Percentiles rank a stretch among this genome's conserved stretches.
phyloP scores from a whole-genome alignment of 64 coral and sea anemone genomes.

The Anthopleura sola region DNA sequence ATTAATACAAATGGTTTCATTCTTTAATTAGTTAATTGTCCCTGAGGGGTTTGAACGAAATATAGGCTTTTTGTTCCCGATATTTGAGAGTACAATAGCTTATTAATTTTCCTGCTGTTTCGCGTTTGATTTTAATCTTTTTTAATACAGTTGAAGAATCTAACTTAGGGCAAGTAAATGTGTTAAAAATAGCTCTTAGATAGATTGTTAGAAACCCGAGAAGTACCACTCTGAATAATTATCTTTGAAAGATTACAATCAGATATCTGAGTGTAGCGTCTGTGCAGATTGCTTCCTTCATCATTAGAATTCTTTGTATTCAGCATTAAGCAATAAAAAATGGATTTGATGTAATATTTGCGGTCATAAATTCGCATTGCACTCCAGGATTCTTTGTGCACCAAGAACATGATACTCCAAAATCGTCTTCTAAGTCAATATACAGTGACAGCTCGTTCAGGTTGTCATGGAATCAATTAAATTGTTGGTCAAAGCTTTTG shows the following conservation, averaged over 20 bases:
- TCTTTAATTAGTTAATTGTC: slow-evolving; percentile 4
- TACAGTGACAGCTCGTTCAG: neutral
- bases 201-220: neutral
- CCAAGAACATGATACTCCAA: neutral
- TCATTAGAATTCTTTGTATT: neutral
- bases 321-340: neutral
- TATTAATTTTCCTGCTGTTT: neutral
- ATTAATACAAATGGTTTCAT: neutral
- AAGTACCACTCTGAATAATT: neutral
- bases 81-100: neutral
- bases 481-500: slow-evolving; percentile 7
- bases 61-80: neutral
- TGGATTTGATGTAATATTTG: neutral
- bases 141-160: neutral
- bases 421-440: neutral
- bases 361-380: neutral
- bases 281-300: neutral
- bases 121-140: neutral
- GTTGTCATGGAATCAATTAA: slow-evolving; percentile 33
- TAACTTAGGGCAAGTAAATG: neutral
- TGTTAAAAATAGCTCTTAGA: neutral
- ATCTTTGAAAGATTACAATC: neutral
- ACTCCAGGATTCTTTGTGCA: neutral
- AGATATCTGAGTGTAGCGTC: neutral
- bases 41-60: neutral